Percentiles rank a stretch among this genome's conserved stretches.
These are phyloP conservation scores for Aldrovandia affinis DNA, from an alignment of 2,797 vertebrate genomes.

Conservation along the genomic window DNA sequence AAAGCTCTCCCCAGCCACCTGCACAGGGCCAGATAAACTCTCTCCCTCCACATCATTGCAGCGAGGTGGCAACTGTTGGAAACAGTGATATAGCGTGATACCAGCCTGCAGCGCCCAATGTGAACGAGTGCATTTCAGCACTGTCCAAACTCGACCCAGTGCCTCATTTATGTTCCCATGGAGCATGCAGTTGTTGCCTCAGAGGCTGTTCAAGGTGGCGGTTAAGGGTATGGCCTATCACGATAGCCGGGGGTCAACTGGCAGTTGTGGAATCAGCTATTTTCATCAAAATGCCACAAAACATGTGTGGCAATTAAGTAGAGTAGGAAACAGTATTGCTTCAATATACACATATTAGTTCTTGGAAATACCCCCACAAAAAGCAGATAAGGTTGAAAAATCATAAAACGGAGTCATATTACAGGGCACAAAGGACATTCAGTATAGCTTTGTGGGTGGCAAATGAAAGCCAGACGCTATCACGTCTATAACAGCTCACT, in stretches of 20 bases:
- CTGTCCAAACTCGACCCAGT: neutral
- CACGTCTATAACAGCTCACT: neutral
- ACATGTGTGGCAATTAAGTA: neutral
- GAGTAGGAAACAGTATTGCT: neutral
- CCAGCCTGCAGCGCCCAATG: too few species aligned
- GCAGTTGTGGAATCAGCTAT: neutral
- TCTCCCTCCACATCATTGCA: neutral
- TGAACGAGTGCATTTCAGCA: neutral
- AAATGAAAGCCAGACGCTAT: neutral
- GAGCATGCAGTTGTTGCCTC: neutral
- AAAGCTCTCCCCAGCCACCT: slow-evolving; percentile 37
- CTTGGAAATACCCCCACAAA: neutral
- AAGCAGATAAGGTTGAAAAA: neutral
- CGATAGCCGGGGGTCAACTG: neutral
- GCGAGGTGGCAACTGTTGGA: too few species aligned
- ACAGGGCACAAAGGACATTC: neutral
- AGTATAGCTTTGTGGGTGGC: neutral
- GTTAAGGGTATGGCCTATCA: neutral
- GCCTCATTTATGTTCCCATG: too few species aligned
- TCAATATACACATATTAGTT: neutral
- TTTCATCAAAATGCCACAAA: neutral
- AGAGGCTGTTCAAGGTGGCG: neutral
- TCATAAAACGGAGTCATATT: neutral
- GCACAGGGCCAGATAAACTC: slow-evolving; percentile 35
- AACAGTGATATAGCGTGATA: too few species aligned